Percentiles rank a stretch among this genome's conserved stretches.
phyloP scores from a whole-genome alignment of 1,140 invertebrate species.

The Acromyrmex heyeri region DNA sequence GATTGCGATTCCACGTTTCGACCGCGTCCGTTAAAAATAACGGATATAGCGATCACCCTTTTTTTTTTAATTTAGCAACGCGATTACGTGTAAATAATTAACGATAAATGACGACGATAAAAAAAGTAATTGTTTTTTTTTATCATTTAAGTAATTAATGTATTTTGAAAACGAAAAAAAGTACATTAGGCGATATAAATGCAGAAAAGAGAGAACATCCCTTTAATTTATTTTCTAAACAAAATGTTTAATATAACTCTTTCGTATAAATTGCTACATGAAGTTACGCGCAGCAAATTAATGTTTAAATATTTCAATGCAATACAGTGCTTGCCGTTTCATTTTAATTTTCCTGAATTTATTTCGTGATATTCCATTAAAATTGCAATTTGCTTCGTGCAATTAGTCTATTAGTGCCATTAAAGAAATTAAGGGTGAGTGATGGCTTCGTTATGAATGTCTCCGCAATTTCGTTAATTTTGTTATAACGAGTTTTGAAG shows the following conservation, averaged over 20 bases:
- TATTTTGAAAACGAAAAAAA: background rate
- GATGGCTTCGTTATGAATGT: slow-evolving; percentile 23
- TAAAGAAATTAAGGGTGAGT: slow-evolving; percentile 36
- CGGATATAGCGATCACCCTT: background rate
- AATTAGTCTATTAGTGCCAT: slow-evolving; percentile 10
- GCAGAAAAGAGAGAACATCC: background rate
- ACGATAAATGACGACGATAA: no score
- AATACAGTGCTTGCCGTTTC: background rate
- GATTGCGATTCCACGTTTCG: slow-evolving; percentile 29
- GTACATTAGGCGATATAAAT: background rate
- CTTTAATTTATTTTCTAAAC: slow-evolving; percentile 2
- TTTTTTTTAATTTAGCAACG: slow-evolving; percentile 14
- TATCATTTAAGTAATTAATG: background rate
- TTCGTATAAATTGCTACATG: slow-evolving; percentile 10
- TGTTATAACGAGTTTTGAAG: slow-evolving; percentile 14
- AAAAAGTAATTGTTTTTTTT: background rate
- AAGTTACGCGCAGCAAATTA: slow-evolving; percentile 9
- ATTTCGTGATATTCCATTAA: slow-evolving; percentile 20
- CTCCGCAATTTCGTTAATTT: slow-evolving; percentile 41
- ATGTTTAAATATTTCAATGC: slow-evolving; percentile 26
- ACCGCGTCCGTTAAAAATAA: slow-evolving; percentile 37
- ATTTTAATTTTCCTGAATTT: slow-evolving; percentile 31
- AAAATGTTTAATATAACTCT: slow-evolving; percentile 20
- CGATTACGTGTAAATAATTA: background rate
- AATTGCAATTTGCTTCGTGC: slow-evolving; percentile 20